Evolutionary conservation across 2,888 invertebrate species (phyloP).

Genomic region (Digitonthophagus gazella): DNA sequence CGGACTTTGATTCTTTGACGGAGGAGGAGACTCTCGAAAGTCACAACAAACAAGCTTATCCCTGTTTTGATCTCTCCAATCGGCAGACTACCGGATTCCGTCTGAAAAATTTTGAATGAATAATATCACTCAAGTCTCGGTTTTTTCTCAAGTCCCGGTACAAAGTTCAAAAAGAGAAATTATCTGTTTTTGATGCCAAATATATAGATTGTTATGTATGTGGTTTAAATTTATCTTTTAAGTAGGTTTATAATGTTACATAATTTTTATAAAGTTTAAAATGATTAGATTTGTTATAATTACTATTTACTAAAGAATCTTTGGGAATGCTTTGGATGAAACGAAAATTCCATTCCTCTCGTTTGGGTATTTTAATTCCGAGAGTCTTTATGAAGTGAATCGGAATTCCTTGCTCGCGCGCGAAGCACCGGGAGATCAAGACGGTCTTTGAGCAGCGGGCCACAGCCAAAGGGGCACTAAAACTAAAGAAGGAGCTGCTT

Average conservation of each 20-base stretch:
- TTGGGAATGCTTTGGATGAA: too few relatives aligned
- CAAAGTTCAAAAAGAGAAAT: not conserved
- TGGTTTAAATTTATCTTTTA: too few relatives aligned
- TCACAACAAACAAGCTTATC: not conserved
- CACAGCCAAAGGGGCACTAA: conserved; percentile 13
- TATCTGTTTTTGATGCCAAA: too few relatives aligned
- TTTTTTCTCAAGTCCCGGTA: not conserved
- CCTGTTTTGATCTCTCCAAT: not conserved
- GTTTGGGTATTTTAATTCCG: not conserved
- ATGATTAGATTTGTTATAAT: too few relatives aligned
- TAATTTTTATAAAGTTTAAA: too few relatives aligned
- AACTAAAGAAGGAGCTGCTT: conserved; percentile 13
- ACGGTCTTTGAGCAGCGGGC: not conserved
- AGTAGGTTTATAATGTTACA: too few relatives aligned
- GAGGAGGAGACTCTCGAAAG: not conserved
- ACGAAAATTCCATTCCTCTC: not conserved
- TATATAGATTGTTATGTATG: too few relatives aligned
- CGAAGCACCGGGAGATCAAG: not conserved
- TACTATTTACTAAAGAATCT: too few relatives aligned
- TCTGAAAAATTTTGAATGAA: not conserved
- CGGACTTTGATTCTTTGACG: not conserved
- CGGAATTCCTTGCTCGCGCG: not conserved
- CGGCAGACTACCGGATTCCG: not conserved
- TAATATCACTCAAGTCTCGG: not conserved
- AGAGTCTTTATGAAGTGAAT: not conserved